These are phyloP conservation scores for Orthonychiurus folsomi DNA, from an alignment of 2,888 invertebrate species.

Conservation along the genomic window DNA sequence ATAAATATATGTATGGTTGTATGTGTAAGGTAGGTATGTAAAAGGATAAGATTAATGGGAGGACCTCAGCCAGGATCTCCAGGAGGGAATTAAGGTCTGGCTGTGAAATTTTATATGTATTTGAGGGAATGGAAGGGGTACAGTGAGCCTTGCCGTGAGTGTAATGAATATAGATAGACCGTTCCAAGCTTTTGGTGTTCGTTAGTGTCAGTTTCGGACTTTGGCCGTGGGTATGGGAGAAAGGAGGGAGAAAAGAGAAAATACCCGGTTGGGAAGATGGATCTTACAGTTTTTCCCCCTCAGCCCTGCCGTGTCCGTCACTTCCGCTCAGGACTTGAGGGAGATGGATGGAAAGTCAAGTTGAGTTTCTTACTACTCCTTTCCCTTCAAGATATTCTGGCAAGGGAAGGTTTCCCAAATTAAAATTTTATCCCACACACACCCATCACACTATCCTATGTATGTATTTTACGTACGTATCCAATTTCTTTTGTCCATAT, in stretches of 20 bases:
- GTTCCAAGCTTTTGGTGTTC: not conserved
- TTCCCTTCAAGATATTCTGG: too few species aligned
- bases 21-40: not conserved
- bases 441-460: slow-evolving; percentile 15
- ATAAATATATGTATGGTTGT: too few species aligned
- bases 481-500: too few species aligned
- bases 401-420: slow-evolving; percentile 22
- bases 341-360: slow-evolving; percentile 10
- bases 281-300: not conserved
- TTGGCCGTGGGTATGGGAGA: not conserved
- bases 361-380: not conserved
- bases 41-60: not conserved
- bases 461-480: too few species aligned
- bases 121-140: not conserved
- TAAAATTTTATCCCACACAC: slow-evolving; percentile 30
- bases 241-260: slow-evolving; percentile 3
- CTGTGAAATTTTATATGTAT: not conserved
- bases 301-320: not conserved
- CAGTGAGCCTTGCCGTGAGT: not conserved
- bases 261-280: not conserved
- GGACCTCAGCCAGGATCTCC: not conserved
- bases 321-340: not conserved
- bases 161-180: not conserved
- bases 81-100: not conserved
- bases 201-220: not conserved